Percentiles rank a stretch among this genome's conserved stretches.
phyloP scores from a whole-genome alignment of 2,888 invertebrate genomes.

The Pristionchus japonicus region DNA sequence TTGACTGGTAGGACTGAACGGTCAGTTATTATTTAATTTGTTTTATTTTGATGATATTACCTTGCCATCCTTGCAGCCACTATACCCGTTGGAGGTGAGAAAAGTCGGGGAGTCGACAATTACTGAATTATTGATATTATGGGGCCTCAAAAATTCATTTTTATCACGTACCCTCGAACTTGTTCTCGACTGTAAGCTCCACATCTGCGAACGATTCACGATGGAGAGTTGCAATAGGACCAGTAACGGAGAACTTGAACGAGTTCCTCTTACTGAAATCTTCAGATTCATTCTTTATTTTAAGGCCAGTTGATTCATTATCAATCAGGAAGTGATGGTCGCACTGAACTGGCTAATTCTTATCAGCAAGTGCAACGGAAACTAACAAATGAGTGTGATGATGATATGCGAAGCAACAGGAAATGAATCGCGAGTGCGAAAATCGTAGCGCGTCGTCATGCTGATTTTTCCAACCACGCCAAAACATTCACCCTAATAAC shows the following conservation, averaged over 20 bases:
- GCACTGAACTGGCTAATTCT: not conserved
- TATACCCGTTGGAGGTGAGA: not conserved
- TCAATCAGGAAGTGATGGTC: not conserved
- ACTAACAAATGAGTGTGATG: not conserved
- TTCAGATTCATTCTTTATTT: not conserved
- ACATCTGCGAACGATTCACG: not conserved
- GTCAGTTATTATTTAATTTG: not conserved
- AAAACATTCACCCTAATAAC: not conserved
- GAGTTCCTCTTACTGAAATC: not conserved
- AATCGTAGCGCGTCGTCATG: not conserved
- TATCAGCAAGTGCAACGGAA: not conserved
- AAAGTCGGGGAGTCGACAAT: not conserved
- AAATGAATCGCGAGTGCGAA: not conserved
- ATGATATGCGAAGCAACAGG: no score
- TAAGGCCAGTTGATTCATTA: no score
- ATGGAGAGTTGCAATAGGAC: not conserved
- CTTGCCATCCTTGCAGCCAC: not conserved
- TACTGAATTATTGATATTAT: no score
- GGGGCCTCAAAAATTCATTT: no score
- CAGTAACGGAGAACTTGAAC: not conserved
- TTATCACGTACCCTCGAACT: not conserved
- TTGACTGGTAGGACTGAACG: not conserved
- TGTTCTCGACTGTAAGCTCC: not conserved
- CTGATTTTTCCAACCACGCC: no score
- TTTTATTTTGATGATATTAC: not conserved